A percentile compares a stretch with the other conserved stretches of the same genome.
Conservation (phyloP, 2,113 vertebrate genomes). For the Cyanistes caeruleus region DNA sequence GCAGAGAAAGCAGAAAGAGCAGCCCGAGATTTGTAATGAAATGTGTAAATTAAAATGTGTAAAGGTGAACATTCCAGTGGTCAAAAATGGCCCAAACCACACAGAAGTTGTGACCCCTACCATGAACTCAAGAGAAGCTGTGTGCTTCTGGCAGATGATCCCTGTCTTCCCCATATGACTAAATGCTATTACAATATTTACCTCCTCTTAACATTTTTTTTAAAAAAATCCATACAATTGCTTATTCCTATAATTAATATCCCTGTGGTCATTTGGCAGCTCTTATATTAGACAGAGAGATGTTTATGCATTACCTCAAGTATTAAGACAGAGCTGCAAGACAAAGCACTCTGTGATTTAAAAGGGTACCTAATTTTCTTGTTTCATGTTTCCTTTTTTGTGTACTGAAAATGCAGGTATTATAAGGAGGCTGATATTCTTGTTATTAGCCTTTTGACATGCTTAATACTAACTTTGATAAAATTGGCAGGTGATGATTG, state of each 20-base stretch:
- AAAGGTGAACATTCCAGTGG: neutral
- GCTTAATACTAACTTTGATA: neutral
- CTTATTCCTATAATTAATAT: slow-evolving; percentile 31
- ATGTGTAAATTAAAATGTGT: neutral
- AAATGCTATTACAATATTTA: neutral
- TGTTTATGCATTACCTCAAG: neutral
- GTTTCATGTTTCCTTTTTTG: neutral
- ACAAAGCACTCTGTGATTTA: neutral
- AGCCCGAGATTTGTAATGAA: neutral
- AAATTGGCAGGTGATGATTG: neutral
- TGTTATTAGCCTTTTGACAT: neutral
- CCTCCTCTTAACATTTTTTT: neutral
- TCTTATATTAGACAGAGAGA: neutral
- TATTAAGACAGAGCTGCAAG: neutral
- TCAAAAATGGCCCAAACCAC: neutral
- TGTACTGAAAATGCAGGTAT: neutral
- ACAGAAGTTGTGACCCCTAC: neutral
- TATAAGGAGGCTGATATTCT: neutral
- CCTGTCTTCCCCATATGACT: neutral
- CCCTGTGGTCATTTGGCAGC: neutral
- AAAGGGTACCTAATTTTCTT: neutral
- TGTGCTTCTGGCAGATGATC: neutral
- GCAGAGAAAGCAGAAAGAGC: neutral
- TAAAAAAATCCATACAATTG: neutral
- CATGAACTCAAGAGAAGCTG: neutral